Evolutionary conservation across 2,797 vertebrate genomes (phyloP).

Genomic region (Tokudaia tokunoshimensis): DNA sequence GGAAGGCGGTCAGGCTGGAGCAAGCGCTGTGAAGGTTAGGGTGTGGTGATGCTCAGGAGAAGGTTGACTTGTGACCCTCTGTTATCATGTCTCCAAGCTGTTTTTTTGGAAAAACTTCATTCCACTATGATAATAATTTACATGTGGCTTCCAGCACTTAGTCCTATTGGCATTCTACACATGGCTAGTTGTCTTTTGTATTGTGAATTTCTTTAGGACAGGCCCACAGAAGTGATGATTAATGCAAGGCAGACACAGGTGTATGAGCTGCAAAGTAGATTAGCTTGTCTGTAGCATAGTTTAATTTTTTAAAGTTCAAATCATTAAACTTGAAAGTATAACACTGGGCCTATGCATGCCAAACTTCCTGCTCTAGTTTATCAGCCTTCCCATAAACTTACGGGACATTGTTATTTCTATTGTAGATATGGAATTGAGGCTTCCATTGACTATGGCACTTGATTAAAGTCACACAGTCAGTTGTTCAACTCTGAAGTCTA

Average conservation of each 20-base stretch:
- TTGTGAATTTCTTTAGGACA: conserved; percentile 22
- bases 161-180: background rate
- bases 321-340: background rate
- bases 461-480: background rate
- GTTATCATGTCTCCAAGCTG: background rate
- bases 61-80: background rate
- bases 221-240: background rate
- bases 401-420: background rate
- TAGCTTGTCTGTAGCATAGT: background rate
- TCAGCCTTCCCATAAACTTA: background rate
- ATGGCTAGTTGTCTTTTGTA: background rate
- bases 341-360: background rate
- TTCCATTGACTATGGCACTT: background rate
- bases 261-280: background rate
- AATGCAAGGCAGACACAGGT: background rate
- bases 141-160: background rate
- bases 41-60: background rate
- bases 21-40: background rate
- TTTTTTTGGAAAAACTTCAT: background rate
- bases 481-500: background rate
- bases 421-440: background rate
- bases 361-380: background rate
- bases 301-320: background rate
- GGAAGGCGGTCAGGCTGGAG: background rate
- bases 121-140: background rate